Base-by-base conservation (phyloP, 1,140 invertebrate species). In the Drosophila melanica region DNA sequence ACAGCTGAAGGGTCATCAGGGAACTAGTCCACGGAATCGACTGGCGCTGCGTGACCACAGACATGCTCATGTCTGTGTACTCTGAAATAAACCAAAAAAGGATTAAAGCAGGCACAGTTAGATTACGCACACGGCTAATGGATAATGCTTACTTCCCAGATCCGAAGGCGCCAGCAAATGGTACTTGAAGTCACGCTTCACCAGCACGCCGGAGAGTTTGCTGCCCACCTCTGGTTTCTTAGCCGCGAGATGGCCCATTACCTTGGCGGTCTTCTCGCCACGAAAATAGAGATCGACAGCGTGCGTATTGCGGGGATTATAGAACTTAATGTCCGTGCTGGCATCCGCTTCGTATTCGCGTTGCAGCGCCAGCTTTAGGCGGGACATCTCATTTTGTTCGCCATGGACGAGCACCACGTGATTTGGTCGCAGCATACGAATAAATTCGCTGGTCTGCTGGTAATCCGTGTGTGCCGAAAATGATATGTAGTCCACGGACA, bases 381-480 rank as follows among this genome's bases (percentile, higher is more conserved):
- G 94, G 3, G 95, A 96, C 99, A 99, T 99, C 93, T 99, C 99
- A 92, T 99, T 99, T 91, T 98, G 97, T 92, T 99, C 99, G 1
- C 99, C 99, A 92, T 99, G 99, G 0, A 99, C 99, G 18, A 99
- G 93, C 11, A 92, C 97, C 50, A 99, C 97, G 93, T 99, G 98
- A 0, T 97, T 96, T 14, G 99, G 99, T 91, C 98, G 98, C 12
- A 99, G 93, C 39, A 96, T 95, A 33, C 98, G 94, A 68, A 99
- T 97, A 89, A 99, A 99, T 93, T 99, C 98, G 20, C 97, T 98
- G 0, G 99, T 99, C 93, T 99, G 99, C 90, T 99, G 96, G 92
- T 99, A 99, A 93, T 99, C 99, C 0, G 99, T 99, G 90, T 99
- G 99, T 1, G 99, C 99, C 0, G 98, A 99, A 92, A 99, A 99